Conservation (phyloP, 2,113 vertebrate species). For the Ardeotis arabs region DNA sequence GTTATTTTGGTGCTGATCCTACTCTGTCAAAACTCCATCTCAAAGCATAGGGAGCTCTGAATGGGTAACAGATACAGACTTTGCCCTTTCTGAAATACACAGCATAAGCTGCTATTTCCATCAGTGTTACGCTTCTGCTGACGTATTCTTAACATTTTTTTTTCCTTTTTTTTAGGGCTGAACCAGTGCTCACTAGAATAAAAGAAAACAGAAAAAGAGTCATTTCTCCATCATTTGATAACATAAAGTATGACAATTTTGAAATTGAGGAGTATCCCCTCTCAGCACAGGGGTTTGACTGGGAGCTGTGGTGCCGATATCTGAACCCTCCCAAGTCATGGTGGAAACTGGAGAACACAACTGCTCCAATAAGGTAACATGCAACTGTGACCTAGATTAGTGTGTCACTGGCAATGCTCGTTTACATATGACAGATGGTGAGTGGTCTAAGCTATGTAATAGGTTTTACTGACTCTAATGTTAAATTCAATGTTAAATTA, state of each 20-base stretch:
- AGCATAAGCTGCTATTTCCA: not conserved
- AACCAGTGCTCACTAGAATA: slow-evolving; percentile 93
- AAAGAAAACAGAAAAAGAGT: slow-evolving; percentile 93
- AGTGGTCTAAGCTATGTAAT: not conserved
- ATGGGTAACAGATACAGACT: not conserved
- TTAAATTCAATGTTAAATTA: not conserved
- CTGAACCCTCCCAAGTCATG: slow-evolving; percentile 95
- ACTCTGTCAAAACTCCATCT: not conserved
- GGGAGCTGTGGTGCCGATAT: slow-evolving; percentile 98
- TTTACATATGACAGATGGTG: not conserved
- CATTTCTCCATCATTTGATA: slow-evolving; percentile 96
- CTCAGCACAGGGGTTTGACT: slow-evolving; percentile 96
- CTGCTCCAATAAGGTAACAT: slow-evolving; percentile 91
- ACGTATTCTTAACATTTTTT: not conserved
- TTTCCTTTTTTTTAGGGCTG: slow-evolving; percentile 81
- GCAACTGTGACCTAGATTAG: not conserved
- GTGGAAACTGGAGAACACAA: slow-evolving; percentile 93
- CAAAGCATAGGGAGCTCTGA: not conserved
- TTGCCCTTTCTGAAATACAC: not conserved
- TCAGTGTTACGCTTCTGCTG: not conserved
- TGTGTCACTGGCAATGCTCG: not conserved
- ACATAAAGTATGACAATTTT: slow-evolving; percentile 98
- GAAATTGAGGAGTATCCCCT: slow-evolving; percentile 97
- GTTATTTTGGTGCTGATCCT: not conserved
- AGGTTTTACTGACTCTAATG: not conserved